These are phyloP conservation scores for Noctua janthina DNA, from an alignment of 2,888 invertebrate genomes.

Conservation along the genomic window DNA sequence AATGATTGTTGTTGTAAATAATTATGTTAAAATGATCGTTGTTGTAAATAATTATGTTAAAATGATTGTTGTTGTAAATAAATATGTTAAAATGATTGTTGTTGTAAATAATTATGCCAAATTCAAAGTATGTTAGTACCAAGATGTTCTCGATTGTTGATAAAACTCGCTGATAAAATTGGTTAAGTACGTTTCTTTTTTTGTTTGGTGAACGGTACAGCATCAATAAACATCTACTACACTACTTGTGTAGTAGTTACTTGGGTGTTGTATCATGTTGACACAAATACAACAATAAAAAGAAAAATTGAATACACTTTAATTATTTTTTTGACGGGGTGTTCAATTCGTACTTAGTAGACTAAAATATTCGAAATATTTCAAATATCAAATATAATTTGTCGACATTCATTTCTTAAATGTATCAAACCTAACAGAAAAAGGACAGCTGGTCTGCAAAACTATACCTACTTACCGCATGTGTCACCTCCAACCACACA, in stretches of 20 bases:
- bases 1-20: too few relatives aligned
- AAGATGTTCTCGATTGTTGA: not conserved
- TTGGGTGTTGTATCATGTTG: too few relatives aligned
- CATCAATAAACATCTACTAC: too few relatives aligned
- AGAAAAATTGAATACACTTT: too few relatives aligned
- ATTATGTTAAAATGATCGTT: too few relatives aligned
- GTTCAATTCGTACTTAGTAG: not conserved
- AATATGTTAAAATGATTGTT: too few relatives aligned
- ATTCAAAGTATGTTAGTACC: not conserved
- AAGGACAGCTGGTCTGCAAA: not conserved
- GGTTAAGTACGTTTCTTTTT: too few relatives aligned
- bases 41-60: too few relatives aligned
- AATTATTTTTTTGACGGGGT: not conserved
- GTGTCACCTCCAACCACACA: not conserved
- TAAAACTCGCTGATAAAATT: not conserved
- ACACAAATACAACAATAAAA: too few relatives aligned
- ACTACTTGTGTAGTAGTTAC: too few relatives aligned
- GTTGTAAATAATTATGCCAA: not conserved
- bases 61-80: too few relatives aligned
- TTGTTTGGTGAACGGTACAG: too few relatives aligned
- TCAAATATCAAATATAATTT: not conserved
- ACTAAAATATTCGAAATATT: not conserved
- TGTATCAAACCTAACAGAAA: not conserved
- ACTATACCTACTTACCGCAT: not conserved
- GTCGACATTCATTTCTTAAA: not conserved